These are phyloP conservation scores for Halcyon chelicuti DNA, from an alignment of 2,797 vertebrate species.

Conservation along the genomic window DNA sequence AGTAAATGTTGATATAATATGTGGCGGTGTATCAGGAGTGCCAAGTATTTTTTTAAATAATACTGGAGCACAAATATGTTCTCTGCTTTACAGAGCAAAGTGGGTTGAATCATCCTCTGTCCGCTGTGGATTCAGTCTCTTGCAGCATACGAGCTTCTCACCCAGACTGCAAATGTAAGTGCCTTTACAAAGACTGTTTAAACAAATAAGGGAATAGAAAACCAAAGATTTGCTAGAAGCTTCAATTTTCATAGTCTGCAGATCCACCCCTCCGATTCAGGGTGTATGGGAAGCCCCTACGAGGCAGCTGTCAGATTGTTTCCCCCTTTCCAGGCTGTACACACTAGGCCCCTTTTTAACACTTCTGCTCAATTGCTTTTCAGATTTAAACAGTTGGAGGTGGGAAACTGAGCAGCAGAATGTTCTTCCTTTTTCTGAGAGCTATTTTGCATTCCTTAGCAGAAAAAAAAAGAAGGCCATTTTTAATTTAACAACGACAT, in stretches of 20 bases:
- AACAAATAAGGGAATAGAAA: background rate
- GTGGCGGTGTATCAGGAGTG: background rate
- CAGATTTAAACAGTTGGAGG: conserved; percentile 26
- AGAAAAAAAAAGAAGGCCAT: background rate
- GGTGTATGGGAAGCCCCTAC: background rate
- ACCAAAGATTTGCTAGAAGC: background rate
- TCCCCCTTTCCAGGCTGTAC: background rate
- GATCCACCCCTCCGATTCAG: background rate
- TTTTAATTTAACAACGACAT: conserved; percentile 9
- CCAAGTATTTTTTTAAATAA: background rate
- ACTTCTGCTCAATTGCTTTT: background rate
- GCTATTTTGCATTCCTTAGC: conserved; percentile 12
- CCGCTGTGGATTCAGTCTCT: background rate
- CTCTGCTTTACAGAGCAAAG: background rate
- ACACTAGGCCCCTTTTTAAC: background rate
- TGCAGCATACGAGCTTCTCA: background rate
- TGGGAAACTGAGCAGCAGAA: background rate
- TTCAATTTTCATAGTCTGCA: background rate
- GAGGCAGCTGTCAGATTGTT: background rate
- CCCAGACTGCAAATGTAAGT: background rate
- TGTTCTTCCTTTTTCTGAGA: background rate
- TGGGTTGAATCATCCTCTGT: background rate
- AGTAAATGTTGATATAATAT: background rate
- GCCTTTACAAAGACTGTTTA: background rate
- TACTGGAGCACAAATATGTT: background rate